Evolutionary conservation across 2,888 invertebrate genomes (phyloP), one percentile per base, ranked within the genome.

Genomic region (Nudaria mundana): DNA sequence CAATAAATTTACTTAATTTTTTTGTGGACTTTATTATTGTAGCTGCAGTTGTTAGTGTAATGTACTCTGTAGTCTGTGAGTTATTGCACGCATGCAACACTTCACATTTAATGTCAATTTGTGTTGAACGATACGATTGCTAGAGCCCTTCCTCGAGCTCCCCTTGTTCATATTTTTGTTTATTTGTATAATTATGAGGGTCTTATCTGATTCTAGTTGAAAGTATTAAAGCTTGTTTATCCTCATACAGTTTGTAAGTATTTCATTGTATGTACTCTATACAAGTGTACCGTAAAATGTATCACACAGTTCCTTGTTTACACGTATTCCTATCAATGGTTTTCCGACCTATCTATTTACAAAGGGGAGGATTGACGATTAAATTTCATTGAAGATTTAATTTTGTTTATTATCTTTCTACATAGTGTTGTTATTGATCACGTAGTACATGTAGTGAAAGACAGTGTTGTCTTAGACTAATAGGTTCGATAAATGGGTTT

Each of bases 341-440:
- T 67, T 62, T 61, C 59, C 63, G 63, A 69, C 71, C 62, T 81
- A 79, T 72, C 62, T 81, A 79, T 82, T 77, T 85, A 82, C 78
- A 81, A 86, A 85, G 85, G 86, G 86, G 87, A 76, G 87, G 82
- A 83, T 80, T 72, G 72, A 54, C 49, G 44, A 56, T 37, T 46
- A 48, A 28, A 39, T 36, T 36, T 7, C 37, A 23, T 40, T 37
- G 25, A 24, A 18, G 32, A 34, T 46, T 23, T 10, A 6, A 4
- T 30, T 26, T 15, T 10, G 34, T 11, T 20, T 5, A 32, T 25
- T 42, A 15, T 28, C n/a, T n/a, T n/a, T n/a, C n/a, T n/a, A n/a
- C n/a, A n/a, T n/a, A n/a, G n/a, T n/a, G n/a, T n/a, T n/a, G n/a
- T n/a, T n/a, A n/a, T n/a, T n/a, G n/a, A n/a, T n/a, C n/a, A n/a